Base-by-base conservation (phyloP, 2,888 invertebrate genomes). In the Parthenolecanium corni region DNA sequence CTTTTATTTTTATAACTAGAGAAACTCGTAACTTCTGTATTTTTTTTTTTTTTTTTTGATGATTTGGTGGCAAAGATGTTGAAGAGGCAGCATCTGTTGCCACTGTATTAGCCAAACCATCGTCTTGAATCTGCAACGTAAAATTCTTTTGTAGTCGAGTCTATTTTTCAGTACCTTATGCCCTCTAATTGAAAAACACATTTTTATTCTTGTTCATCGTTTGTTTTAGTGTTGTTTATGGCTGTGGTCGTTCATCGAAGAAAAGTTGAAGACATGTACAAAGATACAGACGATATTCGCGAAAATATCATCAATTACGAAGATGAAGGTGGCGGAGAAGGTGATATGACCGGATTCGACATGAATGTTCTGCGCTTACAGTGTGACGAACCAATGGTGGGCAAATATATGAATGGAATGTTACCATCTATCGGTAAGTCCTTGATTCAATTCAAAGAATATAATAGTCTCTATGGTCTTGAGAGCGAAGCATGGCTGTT, bases 241-340 rank as follows among this genome's bases (percentile, higher is more conserved):
- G 90, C 90, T 23, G 89, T 91, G 0, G 88, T 94, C n/a, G 88
- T 92, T 69, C 85, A 90, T 68, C 79, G 86, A 47, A 82, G 90
- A 68, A 86, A 89, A 64, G 88, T 89, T 70, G 88, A 88, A 64
- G 84, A 89, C 77, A 85, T 87, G 46, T 87, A 87, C 71, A 91
- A 91, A 72, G 92, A 95, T 70, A 84, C 93, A 68, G 95, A 97
- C 71, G 95, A 97, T 72, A 93, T 95, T 36, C 79, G 96, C 65
- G 97, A 97, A 74, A 98, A 93, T 70, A 94, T 98, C 66, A 91
- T 97, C 69, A 91, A 92, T 69, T 97, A 98, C 71, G 92, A 94
- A 71, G 96, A 97, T 71, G 97, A 98, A 74, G 97, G 97, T 16
- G 96, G 96, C 72, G 97, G 97, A 72, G 93, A 98, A 74, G 92